These are phyloP conservation scores for Procapra przewalskii DNA, from an alignment of 2,113 vertebrate species.

Conservation along the genomic window DNA sequence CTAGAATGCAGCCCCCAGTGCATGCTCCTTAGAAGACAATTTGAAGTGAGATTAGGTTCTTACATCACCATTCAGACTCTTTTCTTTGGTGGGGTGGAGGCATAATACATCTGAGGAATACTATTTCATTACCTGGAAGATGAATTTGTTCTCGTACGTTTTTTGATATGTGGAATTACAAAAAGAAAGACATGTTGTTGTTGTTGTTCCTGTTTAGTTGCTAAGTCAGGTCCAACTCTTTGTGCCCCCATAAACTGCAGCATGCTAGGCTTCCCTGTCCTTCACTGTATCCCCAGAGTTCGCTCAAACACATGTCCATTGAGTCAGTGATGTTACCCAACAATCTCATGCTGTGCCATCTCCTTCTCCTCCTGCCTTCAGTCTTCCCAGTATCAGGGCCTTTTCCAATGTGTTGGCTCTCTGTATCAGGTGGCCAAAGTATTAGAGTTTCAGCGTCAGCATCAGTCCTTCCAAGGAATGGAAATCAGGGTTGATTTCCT, in stretches of 20 bases:
- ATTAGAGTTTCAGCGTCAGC: not conserved
- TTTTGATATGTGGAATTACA: not conserved
- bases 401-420: not conserved
- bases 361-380: not conserved
- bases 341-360: not conserved
- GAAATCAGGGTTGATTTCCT: not conserved
- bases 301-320: not conserved
- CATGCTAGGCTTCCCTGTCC: not conserved
- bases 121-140: not conserved
- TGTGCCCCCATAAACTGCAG: not conserved
- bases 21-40: not conserved
- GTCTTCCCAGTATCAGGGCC: not conserved
- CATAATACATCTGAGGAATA: not conserved
- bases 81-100: not conserved
- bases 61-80: not conserved
- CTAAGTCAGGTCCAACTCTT: not conserved
- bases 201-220: not conserved
- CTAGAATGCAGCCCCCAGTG: too few relatives aligned
- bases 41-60: not conserved
- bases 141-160: not conserved
- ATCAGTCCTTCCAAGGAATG: not conserved
- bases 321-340: not conserved
- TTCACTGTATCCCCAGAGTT: not conserved
- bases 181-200: not conserved
- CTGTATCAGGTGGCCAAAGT: not conserved